Percentiles rank a stretch among this genome's conserved stretches.
These are phyloP conservation scores for Oryzias celebensis DNA, from an alignment of 2,113 vertebrate species.

Conservation along the genomic window DNA sequence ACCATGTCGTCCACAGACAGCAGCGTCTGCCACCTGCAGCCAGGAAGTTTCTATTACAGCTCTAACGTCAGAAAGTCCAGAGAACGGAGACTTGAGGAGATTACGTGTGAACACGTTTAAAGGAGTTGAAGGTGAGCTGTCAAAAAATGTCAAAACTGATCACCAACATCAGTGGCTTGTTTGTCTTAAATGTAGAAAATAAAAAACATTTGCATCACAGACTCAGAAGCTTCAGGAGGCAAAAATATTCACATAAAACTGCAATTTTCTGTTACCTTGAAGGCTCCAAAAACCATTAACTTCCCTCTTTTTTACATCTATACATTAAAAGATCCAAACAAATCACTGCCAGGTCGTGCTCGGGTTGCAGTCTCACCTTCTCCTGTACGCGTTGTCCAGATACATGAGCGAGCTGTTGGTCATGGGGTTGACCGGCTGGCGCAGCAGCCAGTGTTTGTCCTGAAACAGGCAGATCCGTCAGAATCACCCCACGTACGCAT, in stretches of 20 bases:
- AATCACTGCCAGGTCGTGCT: not conserved
- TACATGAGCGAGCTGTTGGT: constrained; percentile 63
- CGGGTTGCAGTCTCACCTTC: constrained; percentile 51
- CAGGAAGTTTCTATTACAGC: not conserved
- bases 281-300: too few species aligned
- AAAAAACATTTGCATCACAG: too few species aligned
- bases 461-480: constrained; percentile 28
- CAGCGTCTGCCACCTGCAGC: constrained; percentile 78
- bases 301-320: too few species aligned
- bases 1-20: constrained; percentile 83
- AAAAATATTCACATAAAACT: too few species aligned
- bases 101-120: too few species aligned
- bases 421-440: constrained; percentile 79
- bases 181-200: too few species aligned
- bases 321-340: not conserved
- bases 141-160: too few species aligned
- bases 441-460: constrained; percentile 83
- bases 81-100: too few species aligned
- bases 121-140: too few species aligned
- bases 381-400: constrained; percentile 75
- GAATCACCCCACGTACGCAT: not conserved
- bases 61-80: not conserved
- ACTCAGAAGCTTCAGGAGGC: too few species aligned
- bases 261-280: too few species aligned
- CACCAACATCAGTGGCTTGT: too few species aligned